A percentile compares a stretch with the other conserved stretches of the same genome.
Conservation (phyloP, 2,113 vertebrate species). For the Todiramphus chloris region DNA sequence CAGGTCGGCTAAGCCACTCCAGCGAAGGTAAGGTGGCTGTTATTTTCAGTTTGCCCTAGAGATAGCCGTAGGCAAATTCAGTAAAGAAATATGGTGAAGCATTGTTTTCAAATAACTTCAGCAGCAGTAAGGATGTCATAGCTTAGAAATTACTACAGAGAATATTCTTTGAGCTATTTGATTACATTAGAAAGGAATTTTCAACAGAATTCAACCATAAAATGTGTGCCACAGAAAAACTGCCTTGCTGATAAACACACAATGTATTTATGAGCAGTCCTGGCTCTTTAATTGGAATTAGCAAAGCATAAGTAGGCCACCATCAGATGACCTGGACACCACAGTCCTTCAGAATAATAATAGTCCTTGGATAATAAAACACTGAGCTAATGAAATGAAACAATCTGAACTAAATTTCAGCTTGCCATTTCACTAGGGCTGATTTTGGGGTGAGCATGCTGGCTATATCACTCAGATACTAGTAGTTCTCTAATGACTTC, state of each 20-base stretch:
- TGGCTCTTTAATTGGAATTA: background rate
- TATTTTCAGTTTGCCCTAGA: background rate
- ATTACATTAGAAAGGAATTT: background rate
- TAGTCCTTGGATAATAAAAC: background rate
- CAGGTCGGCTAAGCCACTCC: background rate
- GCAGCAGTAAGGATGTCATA: background rate
- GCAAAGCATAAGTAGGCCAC: background rate
- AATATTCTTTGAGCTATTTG: background rate
- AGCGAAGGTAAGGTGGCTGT: background rate
- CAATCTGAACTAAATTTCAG: background rate
- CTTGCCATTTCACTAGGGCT: background rate
- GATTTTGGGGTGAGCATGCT: background rate
- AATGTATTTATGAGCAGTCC: background rate
- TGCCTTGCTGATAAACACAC: background rate
- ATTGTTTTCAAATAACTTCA: background rate
- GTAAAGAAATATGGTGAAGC: background rate
- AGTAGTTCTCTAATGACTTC: background rate
- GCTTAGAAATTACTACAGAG: background rate
- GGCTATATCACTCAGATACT: background rate
- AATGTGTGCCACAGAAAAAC: background rate
- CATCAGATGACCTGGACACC: background rate
- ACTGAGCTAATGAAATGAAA: background rate
- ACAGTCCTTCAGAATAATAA: background rate
- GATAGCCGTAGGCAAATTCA: background rate
- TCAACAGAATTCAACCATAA: background rate